These are phyloP conservation scores for Apis dorsata DNA, from an alignment of 1,140 invertebrate genomes.

Conservation along the genomic window DNA sequence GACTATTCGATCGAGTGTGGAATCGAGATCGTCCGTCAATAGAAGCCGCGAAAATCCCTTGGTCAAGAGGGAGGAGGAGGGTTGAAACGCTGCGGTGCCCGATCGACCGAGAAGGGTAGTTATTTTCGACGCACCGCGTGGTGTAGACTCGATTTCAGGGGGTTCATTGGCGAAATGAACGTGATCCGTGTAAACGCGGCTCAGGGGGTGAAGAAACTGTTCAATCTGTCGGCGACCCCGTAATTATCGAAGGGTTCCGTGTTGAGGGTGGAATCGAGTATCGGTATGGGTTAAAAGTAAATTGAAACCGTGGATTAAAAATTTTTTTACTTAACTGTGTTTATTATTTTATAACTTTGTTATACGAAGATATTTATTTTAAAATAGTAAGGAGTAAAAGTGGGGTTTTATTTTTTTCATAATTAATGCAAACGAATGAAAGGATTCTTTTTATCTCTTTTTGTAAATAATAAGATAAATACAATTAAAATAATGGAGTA, in stretches of 20 bases:
- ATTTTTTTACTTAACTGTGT: too few species aligned
- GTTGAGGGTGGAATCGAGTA: not conserved
- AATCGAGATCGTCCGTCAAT: conserved; percentile 26
- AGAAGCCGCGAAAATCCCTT: conserved; percentile 26
- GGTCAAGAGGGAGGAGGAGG: not conserved
- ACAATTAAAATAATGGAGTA: too few species aligned
- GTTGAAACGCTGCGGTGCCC: not conserved
- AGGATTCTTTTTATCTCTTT: too few species aligned
- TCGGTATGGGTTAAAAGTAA: not conserved
- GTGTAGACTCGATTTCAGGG: conserved; percentile 6
- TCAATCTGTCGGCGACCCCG: not conserved
- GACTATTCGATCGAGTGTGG: not conserved
- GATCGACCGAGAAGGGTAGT: not conserved
- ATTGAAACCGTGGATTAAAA: too few species aligned
- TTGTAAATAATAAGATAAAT: too few species aligned
- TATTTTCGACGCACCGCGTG: conserved; percentile 3
- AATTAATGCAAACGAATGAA: too few species aligned
- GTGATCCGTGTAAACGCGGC: not conserved
- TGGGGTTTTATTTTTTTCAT: too few species aligned
- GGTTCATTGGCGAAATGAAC: conserved; percentile 1
- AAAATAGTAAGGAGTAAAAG: too few species aligned
- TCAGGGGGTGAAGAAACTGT: conserved; percentile 21
- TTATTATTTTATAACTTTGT: too few species aligned
- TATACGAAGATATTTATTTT: too few species aligned
- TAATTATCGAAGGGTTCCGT: conserved; percentile 5